phyloP scores from a whole-genome alignment of 2,888 invertebrate genomes.

The Drosophila mayaguana region DNA sequence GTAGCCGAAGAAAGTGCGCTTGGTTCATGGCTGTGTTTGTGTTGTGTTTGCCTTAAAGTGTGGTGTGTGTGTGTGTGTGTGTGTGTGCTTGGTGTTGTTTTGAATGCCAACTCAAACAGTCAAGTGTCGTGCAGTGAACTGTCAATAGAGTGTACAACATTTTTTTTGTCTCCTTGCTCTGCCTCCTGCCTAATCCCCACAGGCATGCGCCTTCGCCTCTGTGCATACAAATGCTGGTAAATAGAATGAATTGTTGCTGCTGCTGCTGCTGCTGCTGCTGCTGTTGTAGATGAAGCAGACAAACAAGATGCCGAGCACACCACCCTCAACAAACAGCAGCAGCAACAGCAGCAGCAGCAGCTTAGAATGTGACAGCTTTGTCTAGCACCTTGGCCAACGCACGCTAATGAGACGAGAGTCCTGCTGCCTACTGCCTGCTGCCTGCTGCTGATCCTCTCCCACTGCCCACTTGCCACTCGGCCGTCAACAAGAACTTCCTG shows the following conservation, averaged over 20 bases:
- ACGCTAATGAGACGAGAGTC: conserved; percentile 63
- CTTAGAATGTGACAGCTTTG: conserved; percentile 41
- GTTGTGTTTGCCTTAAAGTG: conserved; percentile 69
- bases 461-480: neutral
- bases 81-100: conserved; percentile 59
- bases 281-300: conserved; percentile 65
- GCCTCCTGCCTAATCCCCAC: neutral
- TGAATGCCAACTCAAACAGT: conserved; percentile 79
- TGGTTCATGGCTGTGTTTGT: conserved; percentile 58
- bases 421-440: neutral
- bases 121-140: conserved; percentile 79
- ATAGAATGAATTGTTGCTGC: conserved; percentile 49
- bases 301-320: conserved; percentile 40
- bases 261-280: conserved; percentile 11
- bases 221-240: conserved; percentile 56
- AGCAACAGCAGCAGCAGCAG: conserved; percentile 2
- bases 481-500: conserved; percentile 54
- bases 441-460: neutral
- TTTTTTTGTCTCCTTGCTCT: conserved; percentile 30
- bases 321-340: conserved; percentile 13
- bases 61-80: conserved; percentile 32
- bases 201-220: conserved; percentile 12
- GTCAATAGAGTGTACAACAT: conserved; percentile 74
- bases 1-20: conserved; percentile 57
- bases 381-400: conserved; percentile 57